phyloP scores from a whole-genome alignment of 2,888 invertebrate species.

The Drosophila ochracea region DNA sequence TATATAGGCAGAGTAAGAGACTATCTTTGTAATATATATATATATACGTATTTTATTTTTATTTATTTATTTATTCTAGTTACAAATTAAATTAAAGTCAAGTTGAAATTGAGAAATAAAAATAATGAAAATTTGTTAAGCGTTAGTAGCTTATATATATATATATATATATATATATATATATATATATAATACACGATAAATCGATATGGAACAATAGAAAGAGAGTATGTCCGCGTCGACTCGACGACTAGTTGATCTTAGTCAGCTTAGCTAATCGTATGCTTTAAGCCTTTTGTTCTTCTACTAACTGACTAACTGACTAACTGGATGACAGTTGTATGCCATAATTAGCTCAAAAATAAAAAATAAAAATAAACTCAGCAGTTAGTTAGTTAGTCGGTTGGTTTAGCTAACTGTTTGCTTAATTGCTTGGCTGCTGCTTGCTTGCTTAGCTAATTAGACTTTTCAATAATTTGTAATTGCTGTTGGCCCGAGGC shows the following conservation, averaged over 20 bases:
- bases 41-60: not conserved
- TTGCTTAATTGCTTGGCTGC: not conserved
- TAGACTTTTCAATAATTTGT: slow-evolving; percentile 20
- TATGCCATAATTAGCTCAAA: slow-evolving; percentile 38
- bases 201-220: not conserved
- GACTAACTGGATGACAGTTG: slow-evolving; percentile 19
- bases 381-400: not conserved
- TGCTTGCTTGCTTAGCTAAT: slow-evolving; percentile 18
- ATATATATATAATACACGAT: not conserved
- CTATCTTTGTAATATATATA: not conserved
- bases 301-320: not conserved
- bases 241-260: not conserved
- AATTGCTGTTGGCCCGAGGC: slow-evolving; percentile 39
- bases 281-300: not conserved
- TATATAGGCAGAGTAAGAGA: not conserved
- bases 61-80: not conserved
- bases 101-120: not conserved
- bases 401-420: not conserved
- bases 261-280: not conserved
- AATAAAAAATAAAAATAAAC: not conserved
- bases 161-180: not conserved
- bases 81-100: not conserved
- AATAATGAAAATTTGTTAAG: not conserved
- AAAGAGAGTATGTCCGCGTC: not conserved
- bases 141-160: not conserved